A percentile compares a stretch with the other conserved stretches of the same genome.
Evolutionary conservation across 2,888 invertebrate species (phyloP).

Genomic region (Drosophila fungiperda): DNA sequence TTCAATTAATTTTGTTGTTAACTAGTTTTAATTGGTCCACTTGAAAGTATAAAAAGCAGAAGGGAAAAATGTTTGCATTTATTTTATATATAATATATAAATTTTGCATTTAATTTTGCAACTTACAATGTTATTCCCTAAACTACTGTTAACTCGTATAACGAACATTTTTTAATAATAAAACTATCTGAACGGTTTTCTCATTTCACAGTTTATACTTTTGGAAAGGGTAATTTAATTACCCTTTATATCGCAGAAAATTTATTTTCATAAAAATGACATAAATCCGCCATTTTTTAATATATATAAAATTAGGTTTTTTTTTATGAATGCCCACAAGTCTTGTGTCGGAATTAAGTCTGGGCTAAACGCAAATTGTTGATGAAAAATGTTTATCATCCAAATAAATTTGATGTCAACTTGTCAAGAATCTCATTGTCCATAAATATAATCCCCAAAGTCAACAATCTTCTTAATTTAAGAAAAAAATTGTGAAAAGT

Average conservation of each 20-base stretch:
- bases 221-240: background rate
- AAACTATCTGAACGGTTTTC: background rate
- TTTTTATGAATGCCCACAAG: background rate
- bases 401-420: background rate
- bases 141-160: background rate
- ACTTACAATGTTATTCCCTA: background rate
- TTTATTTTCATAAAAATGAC: background rate
- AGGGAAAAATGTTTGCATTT: no score
- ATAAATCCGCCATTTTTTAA: background rate
- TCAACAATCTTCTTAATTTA: background rate
- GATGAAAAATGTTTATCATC: background rate
- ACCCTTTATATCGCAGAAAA: no score
- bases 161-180: background rate
- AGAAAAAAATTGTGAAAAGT: background rate
- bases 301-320: background rate
- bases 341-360: background rate
- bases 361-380: no score
- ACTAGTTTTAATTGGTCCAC: no score
- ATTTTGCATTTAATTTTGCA: background rate
- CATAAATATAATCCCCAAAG: background rate
- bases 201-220: background rate
- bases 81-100: background rate
- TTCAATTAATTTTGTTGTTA: no score
- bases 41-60: no score
- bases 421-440: background rate